Base-by-base conservation (phyloP, 2,113 vertebrate genomes). In the Lycaon pictus region DNA sequence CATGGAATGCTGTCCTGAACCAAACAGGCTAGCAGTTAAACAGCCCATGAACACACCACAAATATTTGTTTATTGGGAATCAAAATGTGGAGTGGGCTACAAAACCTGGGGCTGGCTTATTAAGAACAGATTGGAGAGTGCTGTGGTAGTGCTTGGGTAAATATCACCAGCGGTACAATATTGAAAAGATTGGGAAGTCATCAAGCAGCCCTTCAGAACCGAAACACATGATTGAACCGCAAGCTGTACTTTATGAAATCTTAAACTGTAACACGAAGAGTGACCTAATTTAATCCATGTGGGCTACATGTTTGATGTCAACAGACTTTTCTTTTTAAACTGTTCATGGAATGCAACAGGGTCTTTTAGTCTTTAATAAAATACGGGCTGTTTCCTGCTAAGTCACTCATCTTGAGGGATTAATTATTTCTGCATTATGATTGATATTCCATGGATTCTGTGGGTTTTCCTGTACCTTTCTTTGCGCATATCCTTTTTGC, bases 201-300 rank as follows among this genome's bases (percentile, higher is more conserved):
- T 98, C 98, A 98, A 93, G 95, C 72, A 96, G 69, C 27, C 82
- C 87, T 97, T 98, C 96, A 98, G 98, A 98, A 98, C 92, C 96
- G 95, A 98, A 98, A 98, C 98, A 98, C 92, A 98, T 98, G 98
- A 98, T 96, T 98, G 97, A 98, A 98, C 98, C 98, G 97, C 98
- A 99, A 98, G 95, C 98, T 94, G 97, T 96, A 98, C 97, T 99
- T 99, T 98, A 99, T 99, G 99, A 99, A 99, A 99, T 99, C 98
- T 99, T 99, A 99, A 99, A 99, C 99, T 98, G 98, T 98, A 99
- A 99, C 98, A 98, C 96, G 98, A 99, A 98, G 97, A 99, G 98
- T 98, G 98, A 98, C 97, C 98, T 99, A 99, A 99, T 99, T 99
- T 99, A 99, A 98, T 99, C 99, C 99, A 99, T 99, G 98, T 99